phyloP scores from a whole-genome alignment of 2,888 invertebrate species.

The Buathra laborator region DNA sequence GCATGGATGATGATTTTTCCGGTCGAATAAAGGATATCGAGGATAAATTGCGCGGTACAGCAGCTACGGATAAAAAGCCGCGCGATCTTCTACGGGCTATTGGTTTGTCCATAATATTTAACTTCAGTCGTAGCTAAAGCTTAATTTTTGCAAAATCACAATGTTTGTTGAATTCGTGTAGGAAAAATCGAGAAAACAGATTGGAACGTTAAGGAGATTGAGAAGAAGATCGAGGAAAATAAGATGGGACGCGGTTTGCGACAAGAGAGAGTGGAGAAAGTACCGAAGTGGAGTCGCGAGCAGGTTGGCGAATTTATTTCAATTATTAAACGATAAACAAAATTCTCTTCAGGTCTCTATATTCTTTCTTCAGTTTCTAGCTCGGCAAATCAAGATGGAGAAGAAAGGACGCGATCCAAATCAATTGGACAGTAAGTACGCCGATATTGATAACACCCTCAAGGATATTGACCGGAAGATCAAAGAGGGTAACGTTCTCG shows the following conservation, averaged over 20 bases:
- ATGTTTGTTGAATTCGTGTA: conserved; percentile 68
- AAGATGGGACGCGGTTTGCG: conserved; percentile 88
- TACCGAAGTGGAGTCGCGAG: conserved; percentile 96
- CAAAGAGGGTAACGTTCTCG: conserved; percentile 91
- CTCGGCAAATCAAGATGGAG: conserved; percentile 90
- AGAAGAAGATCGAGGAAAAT: conserved; percentile 94
- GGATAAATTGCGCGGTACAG: conserved; percentile 90
- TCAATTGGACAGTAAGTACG: conserved; percentile 88
- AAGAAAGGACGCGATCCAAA: conserved; percentile 88
- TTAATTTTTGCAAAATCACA: neutral
- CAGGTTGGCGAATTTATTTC: conserved; percentile 86
- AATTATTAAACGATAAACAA: conserved; percentile 25
- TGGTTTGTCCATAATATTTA: conserved; percentile 83
- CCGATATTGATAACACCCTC: conserved; percentile 90
- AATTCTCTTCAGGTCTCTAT: conserved; percentile 79
- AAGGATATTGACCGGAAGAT: conserved; percentile 91
- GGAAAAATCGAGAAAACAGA: conserved; percentile 95
- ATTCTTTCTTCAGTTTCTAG: conserved; percentile 87
- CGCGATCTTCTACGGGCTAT: conserved; percentile 95
- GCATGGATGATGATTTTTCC: conserved; percentile 87
- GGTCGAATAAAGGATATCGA: conserved; percentile 91
- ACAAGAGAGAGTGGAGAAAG: conserved; percentile 88
- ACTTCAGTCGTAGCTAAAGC: neutral
- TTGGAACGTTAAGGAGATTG: conserved; percentile 96
- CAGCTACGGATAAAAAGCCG: conserved; percentile 91